Conservation (phyloP, 92 coral and sea anemone species). For the Blastomussa wellsi region DNA sequence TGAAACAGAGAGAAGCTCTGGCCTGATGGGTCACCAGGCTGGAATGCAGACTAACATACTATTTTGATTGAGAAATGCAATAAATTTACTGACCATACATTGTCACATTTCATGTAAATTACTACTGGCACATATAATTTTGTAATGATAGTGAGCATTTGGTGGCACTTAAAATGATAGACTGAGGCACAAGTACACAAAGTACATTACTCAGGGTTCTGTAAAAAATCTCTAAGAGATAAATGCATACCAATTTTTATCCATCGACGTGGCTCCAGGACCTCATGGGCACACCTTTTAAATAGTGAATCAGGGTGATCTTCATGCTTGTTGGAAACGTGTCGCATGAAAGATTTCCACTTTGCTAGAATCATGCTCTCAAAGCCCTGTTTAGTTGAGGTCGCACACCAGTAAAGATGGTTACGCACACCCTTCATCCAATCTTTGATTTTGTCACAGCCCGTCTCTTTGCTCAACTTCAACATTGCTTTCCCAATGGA, state of each 20-base stretch:
- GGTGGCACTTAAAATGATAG: too few relatives aligned
- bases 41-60: too few relatives aligned
- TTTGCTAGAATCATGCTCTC: conserved; percentile 59
- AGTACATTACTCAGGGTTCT: too few relatives aligned
- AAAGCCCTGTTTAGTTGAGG: conserved; percentile 65
- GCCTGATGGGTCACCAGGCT: too few relatives aligned
- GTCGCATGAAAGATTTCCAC: conserved; percentile 70
- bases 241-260: conserved; percentile 50
- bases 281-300: conserved; percentile 60
- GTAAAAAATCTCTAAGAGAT: too few relatives aligned
- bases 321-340: conserved; percentile 63
- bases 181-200: too few relatives aligned
- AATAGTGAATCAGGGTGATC: conserved; percentile 63
- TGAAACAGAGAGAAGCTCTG: too few relatives aligned
- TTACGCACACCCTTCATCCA: conserved; percentile 60
- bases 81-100: too few relatives aligned
- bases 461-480: conserved; percentile 59
- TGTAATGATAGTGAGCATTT: too few relatives aligned
- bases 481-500: conserved; percentile 59
- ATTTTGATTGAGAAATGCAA: too few relatives aligned
- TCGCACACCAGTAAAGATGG: conserved; percentile 73
- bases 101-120: too few relatives aligned
- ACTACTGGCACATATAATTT: too few relatives aligned
- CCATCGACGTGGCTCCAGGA: conserved; percentile 62
- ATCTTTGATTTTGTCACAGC: conserved; percentile 41